Percentiles rank a stretch among this genome's conserved stretches.
Evolutionary conservation across 2,797 vertebrate species (phyloP).

Genomic region (Acipenser transmontanus): DNA sequence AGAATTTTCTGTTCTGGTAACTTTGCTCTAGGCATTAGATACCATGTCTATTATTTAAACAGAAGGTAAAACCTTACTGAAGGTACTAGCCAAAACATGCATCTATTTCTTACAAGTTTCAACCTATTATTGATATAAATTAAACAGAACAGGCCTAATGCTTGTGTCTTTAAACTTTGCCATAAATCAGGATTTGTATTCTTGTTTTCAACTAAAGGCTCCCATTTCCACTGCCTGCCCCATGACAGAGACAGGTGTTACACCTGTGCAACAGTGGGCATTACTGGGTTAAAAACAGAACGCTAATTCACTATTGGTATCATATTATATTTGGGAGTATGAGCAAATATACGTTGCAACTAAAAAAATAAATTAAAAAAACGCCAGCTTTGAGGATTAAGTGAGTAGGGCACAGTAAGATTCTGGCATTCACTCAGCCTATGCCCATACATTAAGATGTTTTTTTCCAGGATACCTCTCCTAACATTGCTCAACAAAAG

Average conservation of each 20-base stretch:
- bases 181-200: neutral
- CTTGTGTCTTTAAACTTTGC: neutral
- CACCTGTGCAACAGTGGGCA: neutral
- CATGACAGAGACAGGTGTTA: neutral
- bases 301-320: constrained; percentile 12
- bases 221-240: neutral
- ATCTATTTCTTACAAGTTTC: too few relatives aligned
- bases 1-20: too few relatives aligned
- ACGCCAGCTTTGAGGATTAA: constrained; percentile 14
- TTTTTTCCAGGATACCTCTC: too few relatives aligned
- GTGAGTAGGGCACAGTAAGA: constrained; percentile 12
- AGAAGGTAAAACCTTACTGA: too few relatives aligned
- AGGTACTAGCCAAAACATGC: too few relatives aligned
- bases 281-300: constrained; percentile 8
- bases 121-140: too few relatives aligned
- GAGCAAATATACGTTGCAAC: constrained; percentile 16
- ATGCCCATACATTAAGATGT: too few relatives aligned
- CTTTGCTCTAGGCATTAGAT: too few relatives aligned
- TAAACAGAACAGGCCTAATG: too few relatives aligned
- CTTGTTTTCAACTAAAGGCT: neutral
- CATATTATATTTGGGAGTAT: constrained; percentile 9
- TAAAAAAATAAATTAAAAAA: neutral
- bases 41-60: too few relatives aligned
- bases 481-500: too few relatives aligned
- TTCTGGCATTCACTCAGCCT: neutral